These are phyloP conservation scores for Matsumurasca onukii DNA, from an alignment of 1,140 invertebrate species.

Conservation along the genomic window DNA sequence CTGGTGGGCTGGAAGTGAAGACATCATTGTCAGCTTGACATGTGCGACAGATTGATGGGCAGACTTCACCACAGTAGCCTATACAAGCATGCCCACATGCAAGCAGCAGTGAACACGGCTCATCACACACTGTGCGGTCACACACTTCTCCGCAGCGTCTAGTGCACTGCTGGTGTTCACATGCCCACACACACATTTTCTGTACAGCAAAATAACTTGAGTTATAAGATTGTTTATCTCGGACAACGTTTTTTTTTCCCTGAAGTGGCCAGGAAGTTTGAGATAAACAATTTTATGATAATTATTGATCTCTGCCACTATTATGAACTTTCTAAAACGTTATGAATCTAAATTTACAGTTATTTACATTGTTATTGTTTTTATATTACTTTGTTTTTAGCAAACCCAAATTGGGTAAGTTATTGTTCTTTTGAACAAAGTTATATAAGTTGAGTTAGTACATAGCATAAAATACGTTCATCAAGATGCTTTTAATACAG, in stretches of 20 bases:
- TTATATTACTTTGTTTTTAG: too few species aligned
- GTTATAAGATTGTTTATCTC: not conserved
- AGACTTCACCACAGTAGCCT: not conserved
- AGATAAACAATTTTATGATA: too few species aligned
- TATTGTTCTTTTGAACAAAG: too few species aligned
- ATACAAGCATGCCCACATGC: constrained; percentile 1
- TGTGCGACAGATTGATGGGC: not conserved
- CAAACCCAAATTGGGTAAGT: too few species aligned
- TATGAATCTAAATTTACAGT: too few species aligned
- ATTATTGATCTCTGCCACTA: too few species aligned
- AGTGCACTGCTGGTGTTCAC: not conserved
- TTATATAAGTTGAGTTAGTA: not conserved
- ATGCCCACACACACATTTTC: not conserved
- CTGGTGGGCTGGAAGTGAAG: too few species aligned
- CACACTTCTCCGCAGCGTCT: not conserved
- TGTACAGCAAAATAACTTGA: not conserved
- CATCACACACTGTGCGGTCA: not conserved
- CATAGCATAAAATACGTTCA: not conserved
- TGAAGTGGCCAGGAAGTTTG: too few species aligned
- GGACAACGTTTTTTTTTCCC: not conserved
- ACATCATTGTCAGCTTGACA: not conserved
- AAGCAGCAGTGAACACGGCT: not conserved
- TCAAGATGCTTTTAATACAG: not conserved
- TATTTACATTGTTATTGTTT: too few species aligned
- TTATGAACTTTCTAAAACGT: not conserved